Evolutionary conservation across 2,113 vertebrate species (phyloP), one percentile per base, ranked within the genome.

Genomic region (Oryzias curvinotus): DNA sequence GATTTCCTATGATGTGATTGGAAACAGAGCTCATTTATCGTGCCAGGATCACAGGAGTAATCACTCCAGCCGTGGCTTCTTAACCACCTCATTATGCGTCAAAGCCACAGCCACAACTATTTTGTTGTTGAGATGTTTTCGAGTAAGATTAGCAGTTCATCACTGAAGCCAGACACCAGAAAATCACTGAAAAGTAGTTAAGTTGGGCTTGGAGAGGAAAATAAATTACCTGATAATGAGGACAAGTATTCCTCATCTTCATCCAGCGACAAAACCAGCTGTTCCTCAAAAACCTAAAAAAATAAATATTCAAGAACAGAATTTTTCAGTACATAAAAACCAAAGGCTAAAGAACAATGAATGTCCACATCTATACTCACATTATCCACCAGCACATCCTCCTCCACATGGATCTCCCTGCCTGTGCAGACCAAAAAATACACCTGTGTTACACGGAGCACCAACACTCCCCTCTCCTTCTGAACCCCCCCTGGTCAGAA

Each of bases 221-320:
- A 73, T 16, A 0, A 25, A 30, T 75, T 80, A 90, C 89, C 86
- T 25, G 55, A 65, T 65, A 62, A 28, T 25, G 68, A 76, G 4
- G 68, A 73, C 13, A 62, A 49, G 50, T 25, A 6, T 7, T 77
- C 67, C 19, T 82, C 75, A 13, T 71, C 81, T 3, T 78, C 64
- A 1, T 81, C 70, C 81, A 89, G 43, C 44, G 83, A 86, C 30
- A 89, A 76, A 59, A 82, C 67, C 2, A 86, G 75, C 46, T 78
- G 66, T 46, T 90, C 86, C 43, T 84, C 68, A 68, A 86, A 88
- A 62, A 85, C 80, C 89, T 36, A 63, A n/a, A 4, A 53, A 57
- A 60, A 45, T 17, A 25, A 15, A 23, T 30, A 58, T 44, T 67
- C 36, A 4, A 65, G 66, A n/a, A 65, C 45, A 68, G 19, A 51